Base-by-base conservation (phyloP, 2,113 vertebrate genomes). In the Formicarius rufipectus region DNA sequence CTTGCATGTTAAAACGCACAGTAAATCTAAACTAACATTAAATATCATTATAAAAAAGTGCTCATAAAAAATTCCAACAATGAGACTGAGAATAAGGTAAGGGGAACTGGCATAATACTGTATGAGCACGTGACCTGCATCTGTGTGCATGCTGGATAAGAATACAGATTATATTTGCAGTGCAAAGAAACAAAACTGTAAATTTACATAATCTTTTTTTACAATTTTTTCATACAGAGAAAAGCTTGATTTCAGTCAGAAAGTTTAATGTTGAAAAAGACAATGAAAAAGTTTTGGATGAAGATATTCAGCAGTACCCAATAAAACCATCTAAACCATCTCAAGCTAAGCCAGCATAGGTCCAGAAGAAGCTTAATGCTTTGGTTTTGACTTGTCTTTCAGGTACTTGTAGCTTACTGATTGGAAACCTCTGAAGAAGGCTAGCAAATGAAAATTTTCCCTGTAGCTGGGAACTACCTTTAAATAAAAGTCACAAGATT, bases 81-180 rank as follows among this genome's bases (percentile, higher is more conserved):
- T 23, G 3, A 88, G 24, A 68, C 4, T 25, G 7, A 63, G 30
- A 59, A 13, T 31, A 56, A 79, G 4, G 4, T 18, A 62, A 74
- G 15, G 7, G n/a, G 7, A 81, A 72, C 2, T 12, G 7, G 17
- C n/a, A 56, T 17, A 64, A 5, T 19, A 64, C 6, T 14, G 4
- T 66, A 71, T 17, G 2, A 84, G 14, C 16, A 37, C 3, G 20
- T 55, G 56, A 72, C 20, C 25, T 53, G 23, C 62, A 25, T 14
- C 16, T 18, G 6, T 24, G 9, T 80, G 27, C 1, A 1, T 19
- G 15, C 1, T 53, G 19, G 9, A 50, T 1, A 1, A 71, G 15
- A 82, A 28, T 4, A 55, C 2, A 77, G 27, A 66, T 22, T 39
- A 27, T 19, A 28, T 31, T 27, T 82, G 44, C 10, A 66, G 37